Evolutionary conservation across 2,113 vertebrate species (phyloP), one percentile per base, ranked within the genome.

Genomic region (Cnemophilus loriae): DNA sequence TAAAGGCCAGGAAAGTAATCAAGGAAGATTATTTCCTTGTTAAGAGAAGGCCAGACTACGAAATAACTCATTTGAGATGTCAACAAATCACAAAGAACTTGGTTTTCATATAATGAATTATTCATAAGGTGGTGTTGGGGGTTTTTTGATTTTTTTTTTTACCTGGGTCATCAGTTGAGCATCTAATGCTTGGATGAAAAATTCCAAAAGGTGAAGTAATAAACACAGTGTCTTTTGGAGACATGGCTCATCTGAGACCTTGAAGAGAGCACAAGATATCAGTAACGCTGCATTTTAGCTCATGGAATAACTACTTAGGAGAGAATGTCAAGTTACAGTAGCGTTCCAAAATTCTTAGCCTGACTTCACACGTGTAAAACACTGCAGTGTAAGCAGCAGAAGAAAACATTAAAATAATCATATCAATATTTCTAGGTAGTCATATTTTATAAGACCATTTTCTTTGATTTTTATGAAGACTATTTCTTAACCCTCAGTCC

Each of bases 101-200:
- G 14, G 6, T 63, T 74, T 93, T 74, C 33, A 49, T 28, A 1
- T 47, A 82, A 24, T 32, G 53, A 70, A 47, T 87, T 41, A 65
- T 61, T 55, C 33, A 4, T 70, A 60, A 53, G 19, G 49, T 47
- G 26, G 6, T 37, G 30, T 24, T 69, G 49, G 18, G 7, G 15
- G 1, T 21, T 91, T 57, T 19, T 4, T 12, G 17, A 23, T 9
- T 44, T 52, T 47, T 52, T 27, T 78, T 81, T 82, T 95, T 97
- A 99, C 99, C 98, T 99, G 98, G 97, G 68, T 94, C 64, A 99
- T 97, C 73, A 98, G 49, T 46, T 98, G 95, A 89, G 97, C 95
- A 60, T 99, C 98, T 32, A 99, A 44, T 50, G 69, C 96, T 94
- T 98, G 98, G 84, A 99, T 97, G 74, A 99, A 96, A 88, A 97